These are phyloP conservation scores for Gambusia affinis DNA, from an alignment of 2,113 vertebrate genomes.

Conservation along the genomic window DNA sequence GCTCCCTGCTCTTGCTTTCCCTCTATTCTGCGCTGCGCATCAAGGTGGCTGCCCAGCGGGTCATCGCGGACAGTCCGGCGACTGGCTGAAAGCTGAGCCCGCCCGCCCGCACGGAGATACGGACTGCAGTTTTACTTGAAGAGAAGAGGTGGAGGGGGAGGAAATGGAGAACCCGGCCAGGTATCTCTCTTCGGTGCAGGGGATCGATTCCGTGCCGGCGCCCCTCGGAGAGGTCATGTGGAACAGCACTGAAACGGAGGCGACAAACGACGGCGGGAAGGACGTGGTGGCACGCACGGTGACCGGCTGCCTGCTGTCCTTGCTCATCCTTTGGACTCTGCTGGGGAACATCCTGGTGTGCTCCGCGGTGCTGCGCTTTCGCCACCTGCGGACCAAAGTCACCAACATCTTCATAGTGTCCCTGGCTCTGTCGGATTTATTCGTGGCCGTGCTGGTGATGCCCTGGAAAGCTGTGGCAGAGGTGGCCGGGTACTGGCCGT, in stretches of 20 bases:
- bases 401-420: conserved; percentile 95
- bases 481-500: conserved; percentile 94
- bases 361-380: conserved; percentile 87
- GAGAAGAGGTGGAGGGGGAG: neutral
- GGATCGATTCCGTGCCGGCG: conserved; percentile 54
- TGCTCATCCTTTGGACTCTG: conserved; percentile 92
- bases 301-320: conserved; percentile 84
- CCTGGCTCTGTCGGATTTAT: conserved; percentile 90
- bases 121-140: conserved; percentile 63
- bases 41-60: conserved; percentile 23
- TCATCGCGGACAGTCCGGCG: conserved; percentile 38
- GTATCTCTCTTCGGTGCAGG: conserved; percentile 74
- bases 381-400: conserved; percentile 89
- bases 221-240: conserved; percentile 73
- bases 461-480: conserved; percentile 96
- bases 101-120: conserved; percentile 45
- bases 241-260: conserved; percentile 75
- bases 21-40: conserved; percentile 37
- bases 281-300: conserved; percentile 78
- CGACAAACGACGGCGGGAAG: conserved; percentile 49
- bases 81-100: conserved; percentile 45
- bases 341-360: conserved; percentile 93
- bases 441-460: conserved; percentile 95
- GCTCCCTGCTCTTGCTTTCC: conserved; percentile 20
- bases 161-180: conserved; percentile 76